Evolutionary conservation across 2,888 invertebrate species (phyloP).

Genomic region (Phania funesta): DNA sequence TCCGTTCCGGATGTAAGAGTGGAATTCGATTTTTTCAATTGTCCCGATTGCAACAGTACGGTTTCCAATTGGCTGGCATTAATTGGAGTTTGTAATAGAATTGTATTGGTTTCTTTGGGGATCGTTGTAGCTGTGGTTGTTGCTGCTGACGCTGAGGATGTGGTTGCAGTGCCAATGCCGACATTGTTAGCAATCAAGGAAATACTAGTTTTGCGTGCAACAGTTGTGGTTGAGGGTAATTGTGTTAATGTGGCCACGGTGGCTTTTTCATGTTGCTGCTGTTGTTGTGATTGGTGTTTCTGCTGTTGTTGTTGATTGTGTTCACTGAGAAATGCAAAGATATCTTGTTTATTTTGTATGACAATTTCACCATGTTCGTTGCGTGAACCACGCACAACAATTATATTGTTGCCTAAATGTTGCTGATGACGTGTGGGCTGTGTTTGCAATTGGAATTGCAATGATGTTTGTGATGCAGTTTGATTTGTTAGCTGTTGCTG

Average conservation of each 20-base stretch:
- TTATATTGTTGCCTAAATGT: constrained; percentile 77
- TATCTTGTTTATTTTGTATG: constrained; percentile 80
- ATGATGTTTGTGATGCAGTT: constrained; percentile 65
- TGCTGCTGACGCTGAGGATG: constrained; percentile 25
- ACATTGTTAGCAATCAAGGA: constrained; percentile 69
- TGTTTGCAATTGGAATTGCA: constrained; percentile 70
- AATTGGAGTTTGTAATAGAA: constrained; percentile 79
- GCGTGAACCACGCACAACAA: constrained; percentile 80
- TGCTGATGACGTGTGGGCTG: constrained; percentile 72
- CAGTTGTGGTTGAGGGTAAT: constrained; percentile 76
- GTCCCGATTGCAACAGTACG: constrained; percentile 73
- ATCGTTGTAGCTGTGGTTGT: constrained; percentile 50
- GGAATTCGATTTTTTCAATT: constrained; percentile 70
- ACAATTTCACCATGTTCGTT: constrained; percentile 81
- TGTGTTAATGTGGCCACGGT: constrained; percentile 76
- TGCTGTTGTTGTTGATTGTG: constrained; percentile 72
- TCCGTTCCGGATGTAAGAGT: constrained; percentile 65
- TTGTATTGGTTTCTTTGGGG: constrained; percentile 74
- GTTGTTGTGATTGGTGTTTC: constrained; percentile 69
- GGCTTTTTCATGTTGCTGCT: constrained; percentile 71
- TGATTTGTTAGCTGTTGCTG: constrained; percentile 65
- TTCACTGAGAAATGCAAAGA: constrained; percentile 79
- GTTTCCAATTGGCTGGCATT: constrained; percentile 79
- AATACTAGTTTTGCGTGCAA: constrained; percentile 76
- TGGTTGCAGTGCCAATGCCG: constrained; percentile 34